These are phyloP conservation scores for Drosophila lacteicornis DNA, from an alignment of 1,140 invertebrate genomes.

Conservation along the genomic window DNA sequence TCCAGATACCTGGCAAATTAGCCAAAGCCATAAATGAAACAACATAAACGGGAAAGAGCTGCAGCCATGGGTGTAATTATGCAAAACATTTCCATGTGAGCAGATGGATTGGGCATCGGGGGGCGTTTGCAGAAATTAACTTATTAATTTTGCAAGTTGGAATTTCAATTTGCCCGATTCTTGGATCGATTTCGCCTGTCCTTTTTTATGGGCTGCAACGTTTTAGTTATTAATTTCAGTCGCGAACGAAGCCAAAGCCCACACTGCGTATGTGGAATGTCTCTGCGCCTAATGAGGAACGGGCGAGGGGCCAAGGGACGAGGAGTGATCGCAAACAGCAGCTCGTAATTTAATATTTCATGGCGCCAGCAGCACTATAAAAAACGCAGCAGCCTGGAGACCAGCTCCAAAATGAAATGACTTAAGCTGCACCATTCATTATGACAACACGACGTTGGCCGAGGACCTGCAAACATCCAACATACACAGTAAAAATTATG, in stretches of 20 bases:
- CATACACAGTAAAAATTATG: conserved; percentile 3
- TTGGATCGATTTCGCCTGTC: conserved; percentile 49
- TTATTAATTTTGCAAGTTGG: conserved; percentile 69
- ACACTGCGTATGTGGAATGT: conserved; percentile 76
- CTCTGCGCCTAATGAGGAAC: conserved; percentile 43
- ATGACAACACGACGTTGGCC: conserved; percentile 81
- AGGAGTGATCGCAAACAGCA: conserved; percentile 63
- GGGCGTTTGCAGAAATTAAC: conserved; percentile 69
- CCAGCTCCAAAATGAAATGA: conserved; percentile 81
- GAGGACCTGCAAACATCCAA: conserved; percentile 18
- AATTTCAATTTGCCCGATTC: conserved; percentile 66
- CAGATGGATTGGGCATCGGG: conserved; percentile 51
- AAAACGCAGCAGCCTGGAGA: conserved; percentile 62
- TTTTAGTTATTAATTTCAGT: conserved; percentile 71
- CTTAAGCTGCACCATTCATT: conserved; percentile 84
- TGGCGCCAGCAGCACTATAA: conserved; percentile 84
- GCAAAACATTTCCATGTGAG: conserved; percentile 45
- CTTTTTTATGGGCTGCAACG: conserved; percentile 67
- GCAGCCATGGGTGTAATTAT: conserved; percentile 59
- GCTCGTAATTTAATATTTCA: conserved; percentile 85
- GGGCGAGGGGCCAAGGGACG: conserved; percentile 3
- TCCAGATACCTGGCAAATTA: conserved; percentile 47
- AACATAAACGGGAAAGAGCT: conserved; percentile 57
- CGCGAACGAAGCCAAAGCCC: conserved; percentile 33
- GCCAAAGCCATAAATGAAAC: conserved; percentile 61